Evolutionary conservation across 2,797 vertebrate genomes (phyloP).

Genomic region (Oophaga sylvatica): DNA sequence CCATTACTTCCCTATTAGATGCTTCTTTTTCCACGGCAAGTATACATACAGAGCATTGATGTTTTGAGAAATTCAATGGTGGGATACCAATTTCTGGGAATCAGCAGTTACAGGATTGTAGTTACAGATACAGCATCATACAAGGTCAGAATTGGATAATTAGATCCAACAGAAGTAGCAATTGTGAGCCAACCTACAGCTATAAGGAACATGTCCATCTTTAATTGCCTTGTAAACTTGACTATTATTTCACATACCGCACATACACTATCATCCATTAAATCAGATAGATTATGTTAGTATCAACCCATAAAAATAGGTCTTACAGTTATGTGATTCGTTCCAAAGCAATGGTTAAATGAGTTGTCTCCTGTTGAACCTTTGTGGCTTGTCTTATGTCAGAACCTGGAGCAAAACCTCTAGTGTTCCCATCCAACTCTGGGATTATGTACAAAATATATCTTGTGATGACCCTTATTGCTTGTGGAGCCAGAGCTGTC

Average conservation of each 20-base stretch:
- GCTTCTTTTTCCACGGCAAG: background rate
- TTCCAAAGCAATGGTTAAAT: no score
- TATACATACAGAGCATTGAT: background rate
- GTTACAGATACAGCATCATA: background rate
- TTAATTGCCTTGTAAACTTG: no score
- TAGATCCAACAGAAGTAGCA: no score
- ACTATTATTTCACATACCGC: no score
- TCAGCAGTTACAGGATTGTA: background rate
- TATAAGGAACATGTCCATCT: no score
- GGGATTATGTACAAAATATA: background rate
- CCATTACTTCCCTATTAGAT: no score
- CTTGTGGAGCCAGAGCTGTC: background rate
- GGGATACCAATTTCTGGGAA: background rate
- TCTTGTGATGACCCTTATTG: background rate
- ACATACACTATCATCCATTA: background rate
- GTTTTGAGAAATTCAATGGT: background rate
- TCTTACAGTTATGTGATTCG: no score
- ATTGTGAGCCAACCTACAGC: no score
- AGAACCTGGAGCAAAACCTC: no score
- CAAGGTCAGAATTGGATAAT: background rate
- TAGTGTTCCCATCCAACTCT: background rate
- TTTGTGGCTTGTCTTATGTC: no score
- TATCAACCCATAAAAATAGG: background rate
- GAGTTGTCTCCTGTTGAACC: no score
- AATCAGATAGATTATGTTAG: background rate